Evolutionary conservation across 92 coral and sea anemone species (phyloP).

Genomic region (Chrysogorgia sp.): DNA sequence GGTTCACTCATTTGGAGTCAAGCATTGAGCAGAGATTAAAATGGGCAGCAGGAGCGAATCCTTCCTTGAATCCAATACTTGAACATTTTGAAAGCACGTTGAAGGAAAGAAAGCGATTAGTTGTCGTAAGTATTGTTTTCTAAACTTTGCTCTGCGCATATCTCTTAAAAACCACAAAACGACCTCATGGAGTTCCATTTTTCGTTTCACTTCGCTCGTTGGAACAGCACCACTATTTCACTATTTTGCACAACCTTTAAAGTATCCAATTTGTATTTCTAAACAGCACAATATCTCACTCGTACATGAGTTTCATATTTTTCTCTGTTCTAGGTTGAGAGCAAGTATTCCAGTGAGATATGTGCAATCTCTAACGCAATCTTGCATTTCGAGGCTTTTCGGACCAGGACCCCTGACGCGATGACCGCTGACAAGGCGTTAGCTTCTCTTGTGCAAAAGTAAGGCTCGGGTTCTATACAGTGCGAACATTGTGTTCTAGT

Average conservation of each 20-base stretch:
- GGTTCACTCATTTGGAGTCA: constrained; percentile 82
- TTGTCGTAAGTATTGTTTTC: constrained; percentile 79
- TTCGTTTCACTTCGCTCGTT: too few species aligned
- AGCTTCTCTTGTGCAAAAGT: constrained; percentile 82
- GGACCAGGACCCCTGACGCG: constrained; percentile 82
- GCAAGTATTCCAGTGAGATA: constrained; percentile 88
- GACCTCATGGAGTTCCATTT: too few species aligned
- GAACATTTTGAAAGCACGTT: constrained; percentile 92
- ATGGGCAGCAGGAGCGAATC: constrained; percentile 99
- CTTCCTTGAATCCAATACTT: constrained; percentile 92
- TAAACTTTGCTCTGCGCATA: too few species aligned
- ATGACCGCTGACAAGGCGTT: constrained; percentile 73
- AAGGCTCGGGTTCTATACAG: neutral
- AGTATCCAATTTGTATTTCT: too few species aligned
- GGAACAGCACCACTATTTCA: too few species aligned
- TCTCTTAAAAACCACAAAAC: too few species aligned
- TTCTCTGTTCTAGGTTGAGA: constrained; percentile 68
- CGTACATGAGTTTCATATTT: too few species aligned
- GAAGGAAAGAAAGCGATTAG: constrained; percentile 79
- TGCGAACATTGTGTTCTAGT: neutral
- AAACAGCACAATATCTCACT: too few species aligned
- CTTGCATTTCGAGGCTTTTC: constrained; percentile 88
- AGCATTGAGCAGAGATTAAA: constrained; percentile 97
- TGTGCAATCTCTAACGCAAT: constrained; percentile 89
- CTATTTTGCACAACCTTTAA: too few species aligned